A percentile compares a stretch with the other conserved stretches of the same genome.
These are phyloP conservation scores for Umimayanthus chanpuru DNA, from an alignment of 92 coral and sea anemone genomes.

Conservation along the genomic window DNA sequence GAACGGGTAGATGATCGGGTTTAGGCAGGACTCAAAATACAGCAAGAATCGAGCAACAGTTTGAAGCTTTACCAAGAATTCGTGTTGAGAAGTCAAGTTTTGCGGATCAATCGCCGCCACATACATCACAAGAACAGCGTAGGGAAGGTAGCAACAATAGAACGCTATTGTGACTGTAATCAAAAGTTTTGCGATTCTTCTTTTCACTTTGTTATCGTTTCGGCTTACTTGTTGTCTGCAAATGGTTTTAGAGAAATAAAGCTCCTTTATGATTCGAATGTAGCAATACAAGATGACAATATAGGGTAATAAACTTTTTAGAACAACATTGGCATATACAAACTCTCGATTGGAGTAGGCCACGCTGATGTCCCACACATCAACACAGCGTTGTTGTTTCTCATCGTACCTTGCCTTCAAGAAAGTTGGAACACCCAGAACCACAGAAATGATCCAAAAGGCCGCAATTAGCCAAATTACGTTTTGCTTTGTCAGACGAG, in stretches of 20 bases:
- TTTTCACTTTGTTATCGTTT: too few relatives aligned
- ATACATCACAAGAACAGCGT: too few relatives aligned
- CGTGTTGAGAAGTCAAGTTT: too few relatives aligned
- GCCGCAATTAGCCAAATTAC: background rate
- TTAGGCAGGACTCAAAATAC: too few relatives aligned
- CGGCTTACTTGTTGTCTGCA: background rate
- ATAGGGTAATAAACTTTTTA: background rate
- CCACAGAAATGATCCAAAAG: background rate
- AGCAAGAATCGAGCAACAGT: too few relatives aligned
- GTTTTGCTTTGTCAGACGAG: background rate
- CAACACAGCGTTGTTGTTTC: background rate
- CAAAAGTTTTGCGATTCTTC: too few relatives aligned
- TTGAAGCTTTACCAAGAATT: too few relatives aligned
- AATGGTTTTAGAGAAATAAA: constrained; percentile 1
- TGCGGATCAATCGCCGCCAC: too few relatives aligned
- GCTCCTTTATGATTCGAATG: background rate
- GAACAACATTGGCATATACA: background rate
- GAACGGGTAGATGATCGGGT: too few relatives aligned
- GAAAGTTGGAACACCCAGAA: background rate
- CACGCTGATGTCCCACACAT: background rate
- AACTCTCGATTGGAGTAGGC: background rate
- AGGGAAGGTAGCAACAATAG: too few relatives aligned
- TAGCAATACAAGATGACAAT: background rate
- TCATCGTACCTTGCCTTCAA: background rate
- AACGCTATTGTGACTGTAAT: too few relatives aligned